Evolutionary conservation across 2,113 vertebrate genomes (phyloP), one percentile per base, ranked within the genome.

Genomic region (Salvator merianae): DNA sequence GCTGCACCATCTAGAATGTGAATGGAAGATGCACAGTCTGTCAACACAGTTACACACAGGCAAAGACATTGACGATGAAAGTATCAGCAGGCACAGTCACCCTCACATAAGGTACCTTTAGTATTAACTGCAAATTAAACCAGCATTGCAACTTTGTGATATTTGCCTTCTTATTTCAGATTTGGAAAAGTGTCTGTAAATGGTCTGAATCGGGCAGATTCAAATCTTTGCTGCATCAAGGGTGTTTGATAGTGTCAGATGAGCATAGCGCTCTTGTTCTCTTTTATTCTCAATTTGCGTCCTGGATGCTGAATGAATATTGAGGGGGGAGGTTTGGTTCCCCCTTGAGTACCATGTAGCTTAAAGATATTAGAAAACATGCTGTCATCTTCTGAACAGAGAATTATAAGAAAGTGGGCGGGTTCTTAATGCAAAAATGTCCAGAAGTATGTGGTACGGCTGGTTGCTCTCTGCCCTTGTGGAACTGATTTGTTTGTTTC

Each of bases 1-100:
- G 99, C 94, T 99, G 89, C 36, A 96, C 83, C 93, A 97, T 82
- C 94, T 99, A 83, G 96, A 98, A 81, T 97, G 96, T 84, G 98
- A 99, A 91, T 98, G 97, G 98, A 96, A 95, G 84, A 97, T 93
- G 40, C 96, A 96, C 30, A 97, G 96, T 89, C 92, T 98, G 66
- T 97, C 95, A 0, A 97, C 96, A 47, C 96, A 97, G 85, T 93
- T 99, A 66, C 95, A 95, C 80, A 99, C 97, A 0, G 98, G 99
- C 81, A 97, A 93, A 85, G 95, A 96, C 85, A 93, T 98, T 82
- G 96, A 96, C 84, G 97, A 98, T 87, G 97, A 97, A 89, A 93
- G 92, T 78, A 87, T 96, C 86, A 92, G 95, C 75, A 95, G 70
- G 43, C 97, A 97, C 79, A 94, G 96, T 92, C 99, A 99, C 91